Evolutionary conservation across 1,140 invertebrate genomes (phyloP).

Genomic region (Leptopilina clavipes): DNA sequence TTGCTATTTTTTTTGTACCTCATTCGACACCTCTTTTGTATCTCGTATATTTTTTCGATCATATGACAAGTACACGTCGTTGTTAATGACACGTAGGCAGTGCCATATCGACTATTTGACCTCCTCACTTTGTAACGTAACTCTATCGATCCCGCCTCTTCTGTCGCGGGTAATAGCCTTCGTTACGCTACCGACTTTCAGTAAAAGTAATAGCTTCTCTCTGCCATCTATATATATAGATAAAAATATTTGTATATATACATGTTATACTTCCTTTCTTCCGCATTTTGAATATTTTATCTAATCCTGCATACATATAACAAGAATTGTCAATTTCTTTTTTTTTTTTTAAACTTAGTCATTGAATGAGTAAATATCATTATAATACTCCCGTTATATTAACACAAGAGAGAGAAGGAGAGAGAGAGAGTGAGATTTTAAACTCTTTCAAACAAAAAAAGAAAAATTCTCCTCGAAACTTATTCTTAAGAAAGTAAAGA

Average conservation of each 20-base stretch:
- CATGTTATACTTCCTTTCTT: constrained; percentile 51
- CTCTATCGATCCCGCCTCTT: constrained; percentile 60
- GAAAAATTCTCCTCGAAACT: too few species aligned
- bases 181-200: constrained; percentile 55
- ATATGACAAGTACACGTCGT: constrained; percentile 56
- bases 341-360: not conserved
- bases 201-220: constrained; percentile 57
- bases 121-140: constrained; percentile 59
- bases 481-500: too few species aligned
- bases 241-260: too few species aligned
- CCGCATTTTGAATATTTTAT: constrained; percentile 53
- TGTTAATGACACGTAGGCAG: constrained; percentile 57
- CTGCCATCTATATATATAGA: constrained; percentile 2
- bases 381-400: too few species aligned
- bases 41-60: constrained; percentile 40
- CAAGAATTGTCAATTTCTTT: not conserved
- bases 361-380: not conserved
- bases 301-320: not conserved
- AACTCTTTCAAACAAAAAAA: not conserved
- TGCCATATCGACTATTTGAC: constrained; percentile 58
- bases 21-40: not conserved
- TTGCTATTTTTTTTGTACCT: not conserved
- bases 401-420: too few species aligned
- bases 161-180: constrained; percentile 60
- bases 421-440: not conserved